phyloP scores from a whole-genome alignment of 53 echinoderm and acorn worm species.

The Holothuria scabra region DNA sequence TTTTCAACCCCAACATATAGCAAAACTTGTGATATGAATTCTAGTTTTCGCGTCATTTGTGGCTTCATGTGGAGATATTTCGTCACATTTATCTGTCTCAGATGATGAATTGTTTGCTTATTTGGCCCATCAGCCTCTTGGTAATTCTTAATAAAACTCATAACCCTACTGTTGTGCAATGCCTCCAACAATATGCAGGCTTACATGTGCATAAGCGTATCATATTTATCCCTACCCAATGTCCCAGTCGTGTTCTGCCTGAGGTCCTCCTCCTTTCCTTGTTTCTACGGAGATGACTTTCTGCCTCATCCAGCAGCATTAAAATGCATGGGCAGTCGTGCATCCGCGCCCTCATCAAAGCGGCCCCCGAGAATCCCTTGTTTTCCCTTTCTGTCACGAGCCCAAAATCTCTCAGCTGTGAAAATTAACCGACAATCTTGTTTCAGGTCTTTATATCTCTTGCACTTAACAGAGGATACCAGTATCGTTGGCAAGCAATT shows the following conservation, averaged over 20 bases:
- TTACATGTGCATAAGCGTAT: constrained; percentile 46
- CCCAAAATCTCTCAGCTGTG: constrained; percentile 34
- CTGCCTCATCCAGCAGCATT: constrained; percentile 24
- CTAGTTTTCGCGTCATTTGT: too few species aligned
- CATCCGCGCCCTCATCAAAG: constrained; percentile 35
- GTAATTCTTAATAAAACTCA: constrained; percentile 39
- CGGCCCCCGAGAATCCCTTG: constrained; percentile 45
- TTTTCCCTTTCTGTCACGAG: constrained; percentile 33
- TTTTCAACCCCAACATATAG: too few species aligned
- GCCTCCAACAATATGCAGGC: too few species aligned
- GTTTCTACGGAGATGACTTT: constrained; percentile 41
- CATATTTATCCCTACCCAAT: constrained; percentile 43
- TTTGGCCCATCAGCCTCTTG: constrained; percentile 37
- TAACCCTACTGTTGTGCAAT: background rate
- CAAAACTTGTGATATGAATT: too few species aligned
- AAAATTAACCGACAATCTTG: constrained; percentile 42
- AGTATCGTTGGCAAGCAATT: constrained; percentile 23
- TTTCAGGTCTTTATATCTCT: constrained; percentile 24
- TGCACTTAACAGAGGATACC: constrained; percentile 32
- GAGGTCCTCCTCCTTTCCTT: constrained; percentile 39
- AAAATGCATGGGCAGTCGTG: constrained; percentile 42
- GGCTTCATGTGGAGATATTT: too few species aligned
- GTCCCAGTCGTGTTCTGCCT: constrained; percentile 49
- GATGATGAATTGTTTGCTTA: constrained; percentile 41
- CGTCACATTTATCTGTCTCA: constrained; percentile 8